phyloP scores from a whole-genome alignment of 1,140 invertebrate species.

The Phocides pigmalion region DNA sequence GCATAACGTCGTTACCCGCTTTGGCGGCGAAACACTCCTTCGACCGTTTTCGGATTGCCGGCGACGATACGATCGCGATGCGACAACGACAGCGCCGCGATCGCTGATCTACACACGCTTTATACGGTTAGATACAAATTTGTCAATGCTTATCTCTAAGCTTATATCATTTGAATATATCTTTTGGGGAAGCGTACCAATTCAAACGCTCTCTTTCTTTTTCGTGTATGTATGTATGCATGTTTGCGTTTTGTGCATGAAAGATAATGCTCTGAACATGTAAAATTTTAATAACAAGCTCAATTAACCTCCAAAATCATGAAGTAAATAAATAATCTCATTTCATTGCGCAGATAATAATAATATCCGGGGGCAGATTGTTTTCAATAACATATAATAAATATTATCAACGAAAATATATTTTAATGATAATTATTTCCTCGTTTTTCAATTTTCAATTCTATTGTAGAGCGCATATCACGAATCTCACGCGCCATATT shows the following conservation, averaged over 20 bases:
- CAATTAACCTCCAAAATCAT: no score
- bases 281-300: no score
- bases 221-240: no score
- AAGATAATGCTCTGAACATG: background rate
- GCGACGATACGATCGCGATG: constrained; percentile 30
- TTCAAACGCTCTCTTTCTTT: background rate
- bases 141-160: constrained; percentile 16
- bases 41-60: constrained; percentile 25
- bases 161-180: constrained; percentile 1
- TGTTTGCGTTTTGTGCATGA: no score
- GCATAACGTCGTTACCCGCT: constrained; percentile 40
- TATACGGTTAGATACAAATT: constrained; percentile 30
- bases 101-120: constrained; percentile 15
- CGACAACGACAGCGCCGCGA: constrained; percentile 18
- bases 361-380: no score
- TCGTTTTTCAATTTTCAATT: constrained; percentile 39
- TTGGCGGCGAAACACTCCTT: constrained; percentile 19
- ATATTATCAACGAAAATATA: no score
- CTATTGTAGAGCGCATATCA: constrained; percentile 35
- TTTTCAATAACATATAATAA: no score
- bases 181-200: background rate
- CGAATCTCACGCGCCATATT: constrained; percentile 38
- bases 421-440: constrained; percentile 22
- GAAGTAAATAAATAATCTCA: no score
- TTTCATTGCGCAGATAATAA: no score